These are phyloP conservation scores for Mesaphorura yosii DNA, from an alignment of 1,140 invertebrate genomes.

Conservation along the genomic window DNA sequence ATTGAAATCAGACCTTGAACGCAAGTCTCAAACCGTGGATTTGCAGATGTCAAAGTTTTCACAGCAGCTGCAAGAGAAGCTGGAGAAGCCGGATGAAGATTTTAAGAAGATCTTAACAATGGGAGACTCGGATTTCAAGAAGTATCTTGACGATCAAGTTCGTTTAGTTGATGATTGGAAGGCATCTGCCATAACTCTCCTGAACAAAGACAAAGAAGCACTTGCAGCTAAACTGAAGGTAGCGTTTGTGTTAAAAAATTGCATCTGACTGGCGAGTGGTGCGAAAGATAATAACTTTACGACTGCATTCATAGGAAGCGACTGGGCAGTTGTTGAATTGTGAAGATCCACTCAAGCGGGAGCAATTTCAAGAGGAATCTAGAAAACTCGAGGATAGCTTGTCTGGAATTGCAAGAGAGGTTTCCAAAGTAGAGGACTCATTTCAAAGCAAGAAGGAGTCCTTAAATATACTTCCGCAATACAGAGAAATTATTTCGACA, in stretches of 20 bases:
- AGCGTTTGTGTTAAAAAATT: too few relatives aligned
- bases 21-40: constrained; percentile 21
- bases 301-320: constrained; percentile 12
- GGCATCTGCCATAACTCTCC: constrained; percentile 3
- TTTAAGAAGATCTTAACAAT: constrained; percentile 15
- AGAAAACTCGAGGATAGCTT: constrained; percentile 9
- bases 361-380: constrained; percentile 11
- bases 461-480: not conserved
- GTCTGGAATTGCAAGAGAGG: constrained; percentile 1
- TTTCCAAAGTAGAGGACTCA: constrained; percentile 3
- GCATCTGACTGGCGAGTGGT: too few relatives aligned
- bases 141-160: constrained; percentile 15
- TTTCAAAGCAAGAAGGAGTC: constrained; percentile 6
- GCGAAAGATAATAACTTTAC: too few relatives aligned
- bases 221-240: constrained; percentile 20
- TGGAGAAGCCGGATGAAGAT: constrained; percentile 19
- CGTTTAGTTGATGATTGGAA: constrained; percentile 26
- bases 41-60: constrained; percentile 3
- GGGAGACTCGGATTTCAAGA: constrained; percentile 16
- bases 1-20: constrained; percentile 15
- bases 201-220: constrained; percentile 13
- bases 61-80: constrained; percentile 12
- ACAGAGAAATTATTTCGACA: not conserved
- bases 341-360: constrained; percentile 9
- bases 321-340: constrained; percentile 13